Conservation (phyloP, 2,888 invertebrate species). For the Drosophila sordidula region DNA sequence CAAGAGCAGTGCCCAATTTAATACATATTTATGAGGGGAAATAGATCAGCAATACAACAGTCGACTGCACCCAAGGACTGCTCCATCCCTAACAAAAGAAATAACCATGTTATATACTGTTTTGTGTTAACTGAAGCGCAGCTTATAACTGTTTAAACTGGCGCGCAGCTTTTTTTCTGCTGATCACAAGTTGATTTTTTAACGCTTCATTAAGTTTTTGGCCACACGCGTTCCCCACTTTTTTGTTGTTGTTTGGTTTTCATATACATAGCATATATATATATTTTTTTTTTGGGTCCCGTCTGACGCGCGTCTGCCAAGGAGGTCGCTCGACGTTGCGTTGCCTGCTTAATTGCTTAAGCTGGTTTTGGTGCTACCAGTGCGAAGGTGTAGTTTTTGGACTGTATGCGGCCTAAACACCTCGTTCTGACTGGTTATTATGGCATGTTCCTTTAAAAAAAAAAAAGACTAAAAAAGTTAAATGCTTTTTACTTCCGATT, state of each 20-base stretch:
- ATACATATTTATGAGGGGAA: conserved; percentile 74
- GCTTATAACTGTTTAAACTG: conserved; percentile 56
- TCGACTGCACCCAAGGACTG: conserved; percentile 12
- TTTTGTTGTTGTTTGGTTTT: conserved; percentile 28
- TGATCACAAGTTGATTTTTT: conserved; percentile 69
- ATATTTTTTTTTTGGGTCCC: conserved; percentile 31
- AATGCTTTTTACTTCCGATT: conserved; percentile 73
- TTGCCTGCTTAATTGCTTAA: conserved; percentile 64
- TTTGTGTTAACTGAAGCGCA: conserved; percentile 21
- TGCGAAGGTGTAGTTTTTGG: conserved; percentile 29
- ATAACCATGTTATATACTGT: neutral
- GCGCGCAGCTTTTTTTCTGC: conserved; percentile 28
- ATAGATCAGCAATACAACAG: conserved; percentile 61
- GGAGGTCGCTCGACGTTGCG: conserved; percentile 47
- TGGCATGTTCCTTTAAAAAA: conserved; percentile 17
- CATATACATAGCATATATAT: conserved; percentile 11
- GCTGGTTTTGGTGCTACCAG: conserved; percentile 18
- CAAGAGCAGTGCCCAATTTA: conserved; percentile 55
- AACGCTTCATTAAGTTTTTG: conserved; percentile 82
- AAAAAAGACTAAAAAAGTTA: conserved; percentile 21
- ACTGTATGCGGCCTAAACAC: conserved; percentile 68
- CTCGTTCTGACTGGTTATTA: conserved; percentile 33
- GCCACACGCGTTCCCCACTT: conserved; percentile 80
- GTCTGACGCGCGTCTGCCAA: conserved; percentile 74
- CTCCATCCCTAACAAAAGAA: neutral